Conservation (phyloP, 2,888 invertebrate species). For the Habrosyne pyritoides region DNA sequence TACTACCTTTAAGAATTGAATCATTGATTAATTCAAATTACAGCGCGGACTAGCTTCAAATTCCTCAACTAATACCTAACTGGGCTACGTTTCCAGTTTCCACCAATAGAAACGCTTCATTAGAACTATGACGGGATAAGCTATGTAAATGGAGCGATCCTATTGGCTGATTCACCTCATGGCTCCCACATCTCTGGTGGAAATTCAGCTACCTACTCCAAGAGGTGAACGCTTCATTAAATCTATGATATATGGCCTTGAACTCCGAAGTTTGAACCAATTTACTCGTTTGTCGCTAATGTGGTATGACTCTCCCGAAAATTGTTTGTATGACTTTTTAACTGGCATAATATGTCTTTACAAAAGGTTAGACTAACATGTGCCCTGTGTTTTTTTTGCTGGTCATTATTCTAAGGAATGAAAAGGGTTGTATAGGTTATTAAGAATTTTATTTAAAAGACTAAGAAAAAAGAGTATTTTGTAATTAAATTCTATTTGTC, state of each 20-base stretch:
- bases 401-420: background rate
- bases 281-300: slow-evolving; percentile 33
- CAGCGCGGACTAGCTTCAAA: background rate
- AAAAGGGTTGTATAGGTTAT: background rate
- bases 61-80: slow-evolving; percentile 10
- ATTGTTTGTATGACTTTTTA: slow-evolving; percentile 26
- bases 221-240: slow-evolving; percentile 43
- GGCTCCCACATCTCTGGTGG: no score
- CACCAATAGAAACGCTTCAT: no score
- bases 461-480: no score
- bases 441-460: no score
- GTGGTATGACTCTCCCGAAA: slow-evolving; percentile 41
- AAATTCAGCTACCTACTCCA: slow-evolving; percentile 21
- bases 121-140: no score
- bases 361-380: background rate
- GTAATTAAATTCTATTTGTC: no score
- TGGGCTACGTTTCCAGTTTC: no score
- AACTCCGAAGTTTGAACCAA: slow-evolving; percentile 41
- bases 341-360: background rate
- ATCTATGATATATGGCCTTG: slow-evolving; percentile 47
- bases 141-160: no score
- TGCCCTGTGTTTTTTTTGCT: background rate
- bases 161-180: no score
- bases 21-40: background rate
- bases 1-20: background rate